Conservation (phyloP, 1,140 invertebrate species). For the Limonius californicus region DNA sequence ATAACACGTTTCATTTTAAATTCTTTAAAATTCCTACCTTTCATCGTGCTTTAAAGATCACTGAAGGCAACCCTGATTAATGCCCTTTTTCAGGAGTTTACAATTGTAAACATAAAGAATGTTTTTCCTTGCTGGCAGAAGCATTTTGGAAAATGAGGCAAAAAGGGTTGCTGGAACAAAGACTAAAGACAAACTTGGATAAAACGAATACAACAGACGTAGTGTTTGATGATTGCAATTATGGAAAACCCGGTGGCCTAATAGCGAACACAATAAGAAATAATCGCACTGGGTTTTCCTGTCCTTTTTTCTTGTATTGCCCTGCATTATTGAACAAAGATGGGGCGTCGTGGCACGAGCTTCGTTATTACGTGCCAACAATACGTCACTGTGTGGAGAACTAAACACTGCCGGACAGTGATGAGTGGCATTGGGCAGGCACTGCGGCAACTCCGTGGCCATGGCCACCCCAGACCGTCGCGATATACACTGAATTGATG, state of each 20-base stretch:
- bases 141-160: background rate
- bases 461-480: background rate
- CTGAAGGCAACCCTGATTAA: no score
- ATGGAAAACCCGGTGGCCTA: slow-evolving; percentile 27
- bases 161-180: slow-evolving; percentile 1
- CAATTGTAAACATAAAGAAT: background rate
- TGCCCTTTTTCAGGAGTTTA: no score
- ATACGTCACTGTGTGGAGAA: slow-evolving; percentile 27
- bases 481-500: no score
- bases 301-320: slow-evolving; percentile 8
- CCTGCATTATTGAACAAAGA: slow-evolving; percentile 1
- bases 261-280: slow-evolving; percentile 27
- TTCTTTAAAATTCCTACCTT: no score
- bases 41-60: no score
- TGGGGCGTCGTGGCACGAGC: slow-evolving; percentile 14
- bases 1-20: no score
- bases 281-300: slow-evolving; percentile 25
- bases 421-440: slow-evolving; percentile 28
- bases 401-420: slow-evolving; percentile 32
- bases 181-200: background rate
- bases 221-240: slow-evolving; percentile 32
- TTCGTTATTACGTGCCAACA: slow-evolving; percentile 31
- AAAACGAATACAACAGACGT: slow-evolving; percentile 21
- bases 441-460: slow-evolving; percentile 18
- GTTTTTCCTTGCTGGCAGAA: background rate